phyloP scores from a whole-genome alignment of 1,140 invertebrate genomes.

The Halotydeus destructor region DNA sequence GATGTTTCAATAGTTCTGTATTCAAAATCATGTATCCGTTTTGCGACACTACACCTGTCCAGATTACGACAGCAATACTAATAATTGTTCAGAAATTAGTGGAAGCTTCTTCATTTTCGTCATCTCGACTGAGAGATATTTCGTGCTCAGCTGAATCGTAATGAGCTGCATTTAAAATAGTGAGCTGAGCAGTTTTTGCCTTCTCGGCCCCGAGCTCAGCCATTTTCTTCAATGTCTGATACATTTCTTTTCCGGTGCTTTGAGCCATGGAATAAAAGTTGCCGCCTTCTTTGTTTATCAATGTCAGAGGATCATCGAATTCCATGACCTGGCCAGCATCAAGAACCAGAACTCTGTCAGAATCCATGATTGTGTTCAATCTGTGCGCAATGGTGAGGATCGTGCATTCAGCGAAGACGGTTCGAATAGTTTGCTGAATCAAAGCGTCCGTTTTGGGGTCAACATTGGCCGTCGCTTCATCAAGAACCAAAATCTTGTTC shows the following conservation, averaged over 20 bases:
- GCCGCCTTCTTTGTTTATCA: slow-evolving; percentile 33
- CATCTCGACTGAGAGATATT: no score
- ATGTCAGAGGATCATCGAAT: slow-evolving; percentile 40
- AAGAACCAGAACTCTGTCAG: slow-evolving; percentile 14
- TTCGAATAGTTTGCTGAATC: slow-evolving; percentile 22
- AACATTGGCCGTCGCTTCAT: slow-evolving; percentile 30
- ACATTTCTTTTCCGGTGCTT: slow-evolving; percentile 13
- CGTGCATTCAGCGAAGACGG: slow-evolving; percentile 42
- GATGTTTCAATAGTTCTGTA: no score
- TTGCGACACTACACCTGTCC: no score
- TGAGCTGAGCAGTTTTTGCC: no score
- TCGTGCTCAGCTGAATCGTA: no score
- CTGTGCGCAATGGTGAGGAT: slow-evolving; percentile 59
- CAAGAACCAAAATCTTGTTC: slow-evolving; percentile 25
- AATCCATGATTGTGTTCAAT: slow-evolving; percentile 20
- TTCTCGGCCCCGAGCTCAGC: no score
- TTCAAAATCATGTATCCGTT: no score
- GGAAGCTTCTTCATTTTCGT: no score
- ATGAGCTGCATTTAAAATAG: no score
- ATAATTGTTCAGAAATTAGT: no score
- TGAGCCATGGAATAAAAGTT: slow-evolving; percentile 22
- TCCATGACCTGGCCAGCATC: slow-evolving; percentile 26
- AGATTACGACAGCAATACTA: no score
- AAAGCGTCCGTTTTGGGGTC: slow-evolving; percentile 23
- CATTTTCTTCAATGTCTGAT: not conserved